Base-by-base conservation (phyloP, 2,888 invertebrate species). In the Netelia inedita region DNA sequence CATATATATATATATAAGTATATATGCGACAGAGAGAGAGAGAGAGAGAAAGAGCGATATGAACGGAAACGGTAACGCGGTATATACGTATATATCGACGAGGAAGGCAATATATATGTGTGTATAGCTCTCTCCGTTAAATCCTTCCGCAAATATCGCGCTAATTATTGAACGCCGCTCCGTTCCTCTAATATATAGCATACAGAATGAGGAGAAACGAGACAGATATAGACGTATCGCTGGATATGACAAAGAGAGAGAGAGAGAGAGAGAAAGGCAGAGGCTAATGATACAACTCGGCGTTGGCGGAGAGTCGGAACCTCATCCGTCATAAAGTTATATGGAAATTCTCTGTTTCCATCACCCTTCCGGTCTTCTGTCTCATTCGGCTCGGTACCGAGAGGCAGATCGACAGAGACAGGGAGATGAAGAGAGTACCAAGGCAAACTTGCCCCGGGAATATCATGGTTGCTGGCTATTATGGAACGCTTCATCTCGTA, bases 291-390 rank as follows among this genome's bases (percentile, higher is more conserved):
- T 79, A 85, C 82, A 68, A 85, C 79, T 85, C 66, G 61, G 68
- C 35, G 79, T 79, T 65, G 74, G 74, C 61, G 57, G 85, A 79
- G 82, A 82, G 79, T 75, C 85, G 82, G 82, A 85, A 85, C 66
- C 85, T 75, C 85, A 85, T 85, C 79, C 79, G 85, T 85, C 85
- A 85, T 85, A 85, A 85, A 85, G 85, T 85, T 85, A 85, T 85
- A 85, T 82, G 82, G 79, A 72, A 75, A 82, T 85, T 57, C 79
- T 59, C 59, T 46, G 28, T 84, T 71, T 88, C 83, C 74, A 82
- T 86, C 74, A 74, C 74, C 72, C 74, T 82, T 72, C 83, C 86
- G 82, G 66, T 82, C 76, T 83, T 79, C 81, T 73, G 82, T 73
- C 78, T 66, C 69, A 28, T 35, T 84, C 81, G 69, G 79, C 55